phyloP scores from a whole-genome alignment of 2,797 vertebrate species.

The Brachyalestes nurse region DNA sequence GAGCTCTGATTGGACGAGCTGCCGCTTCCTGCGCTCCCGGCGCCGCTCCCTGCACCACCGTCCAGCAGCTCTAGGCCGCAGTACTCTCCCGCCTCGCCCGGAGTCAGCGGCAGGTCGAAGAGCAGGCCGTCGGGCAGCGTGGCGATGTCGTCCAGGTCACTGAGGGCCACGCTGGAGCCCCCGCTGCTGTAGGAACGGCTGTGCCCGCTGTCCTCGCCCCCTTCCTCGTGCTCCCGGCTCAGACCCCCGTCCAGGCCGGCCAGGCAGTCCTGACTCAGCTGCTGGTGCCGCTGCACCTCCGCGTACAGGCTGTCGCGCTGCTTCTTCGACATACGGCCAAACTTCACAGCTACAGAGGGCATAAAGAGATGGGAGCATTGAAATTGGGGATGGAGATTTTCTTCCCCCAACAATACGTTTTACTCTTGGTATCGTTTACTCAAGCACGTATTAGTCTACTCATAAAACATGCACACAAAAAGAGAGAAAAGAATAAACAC shows the following conservation, averaged over 20 bases:
- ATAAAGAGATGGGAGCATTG: background rate
- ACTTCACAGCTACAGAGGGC: conserved; percentile 87
- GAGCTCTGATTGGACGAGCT: conserved; percentile 86
- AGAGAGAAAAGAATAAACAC: too few species aligned
- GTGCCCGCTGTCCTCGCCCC: conserved; percentile 62
- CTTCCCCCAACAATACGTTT: too few species aligned
- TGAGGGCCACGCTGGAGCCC: conserved; percentile 80
- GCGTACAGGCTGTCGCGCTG: conserved; percentile 94
- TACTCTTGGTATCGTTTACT: too few species aligned
- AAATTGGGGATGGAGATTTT: too few species aligned
- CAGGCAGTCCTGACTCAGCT: conserved; percentile 82
- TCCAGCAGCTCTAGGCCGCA: conserved; percentile 84
- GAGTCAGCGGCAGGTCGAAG: conserved; percentile 89
- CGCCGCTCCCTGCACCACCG: conserved; percentile 76
- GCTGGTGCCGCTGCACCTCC: conserved; percentile 92
- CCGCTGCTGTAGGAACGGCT: conserved; percentile 81
- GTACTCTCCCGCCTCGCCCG: conserved; percentile 81
- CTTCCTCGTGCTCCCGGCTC: conserved; percentile 59
- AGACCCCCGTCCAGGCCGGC: background rate
- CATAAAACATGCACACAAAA: too few species aligned
- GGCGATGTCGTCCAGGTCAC: conserved; percentile 87
- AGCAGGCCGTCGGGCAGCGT: conserved; percentile 84
- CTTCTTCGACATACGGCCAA: conserved; percentile 96
- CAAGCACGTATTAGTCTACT: too few species aligned
- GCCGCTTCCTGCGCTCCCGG: conserved; percentile 78